phyloP scores from a whole-genome alignment of 2,888 invertebrate genomes.

The Eupithecia abbreviata region DNA sequence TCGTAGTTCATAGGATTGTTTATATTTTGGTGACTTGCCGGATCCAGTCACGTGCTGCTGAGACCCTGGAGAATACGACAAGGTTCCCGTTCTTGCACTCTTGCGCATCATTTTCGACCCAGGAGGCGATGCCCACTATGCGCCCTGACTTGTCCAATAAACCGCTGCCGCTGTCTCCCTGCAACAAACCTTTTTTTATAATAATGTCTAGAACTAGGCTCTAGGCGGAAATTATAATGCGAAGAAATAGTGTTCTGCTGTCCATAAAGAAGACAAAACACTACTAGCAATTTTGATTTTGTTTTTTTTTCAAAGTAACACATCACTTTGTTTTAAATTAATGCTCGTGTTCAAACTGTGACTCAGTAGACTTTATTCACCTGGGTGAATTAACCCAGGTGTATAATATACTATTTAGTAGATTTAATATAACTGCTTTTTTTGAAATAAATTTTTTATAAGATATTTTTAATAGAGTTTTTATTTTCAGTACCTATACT shows the following conservation, averaged over 20 bases:
- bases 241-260: background rate
- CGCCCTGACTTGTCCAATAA: conserved; percentile 63
- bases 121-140: conserved; percentile 73
- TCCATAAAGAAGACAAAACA: background rate
- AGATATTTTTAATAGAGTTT: too few species aligned
- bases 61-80: conserved; percentile 70
- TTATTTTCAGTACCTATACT: too few species aligned
- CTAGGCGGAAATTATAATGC: background rate
- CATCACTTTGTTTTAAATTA: too few species aligned
- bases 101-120: conserved; percentile 74
- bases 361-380: too few species aligned
- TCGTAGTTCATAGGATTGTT: conserved; percentile 20
- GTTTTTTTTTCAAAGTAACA: background rate
- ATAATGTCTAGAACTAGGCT: background rate
- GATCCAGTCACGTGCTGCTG: conserved; percentile 70
- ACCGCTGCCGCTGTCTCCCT: conserved; percentile 81
- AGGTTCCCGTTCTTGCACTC: conserved; percentile 67
- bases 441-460: too few species aligned
- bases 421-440: too few species aligned
- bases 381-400: too few species aligned
- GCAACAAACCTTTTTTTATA: conserved; percentile 24
- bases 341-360: too few species aligned
- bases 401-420: too few species aligned
- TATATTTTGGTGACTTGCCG: conserved; percentile 62
- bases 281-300: background rate